Evolutionary conservation across 2,113 vertebrate species (phyloP), one percentile per base, ranked within the genome.

Genomic region (Datnioides undecimradiatus): DNA sequence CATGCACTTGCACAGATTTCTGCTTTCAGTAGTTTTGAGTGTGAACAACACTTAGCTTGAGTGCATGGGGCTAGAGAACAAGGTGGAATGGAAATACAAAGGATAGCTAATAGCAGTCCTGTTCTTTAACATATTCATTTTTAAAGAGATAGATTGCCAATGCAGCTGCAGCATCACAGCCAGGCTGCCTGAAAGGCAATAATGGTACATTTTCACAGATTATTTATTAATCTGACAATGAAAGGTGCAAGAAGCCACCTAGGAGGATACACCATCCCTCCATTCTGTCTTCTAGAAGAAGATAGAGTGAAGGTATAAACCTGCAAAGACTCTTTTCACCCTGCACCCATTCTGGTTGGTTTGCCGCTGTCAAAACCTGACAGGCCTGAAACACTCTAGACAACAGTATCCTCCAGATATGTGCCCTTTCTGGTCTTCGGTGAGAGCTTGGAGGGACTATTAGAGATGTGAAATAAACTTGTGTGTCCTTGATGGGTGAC

Each of bases 81-180:
- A 84, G 93, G 90, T 91, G 89, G 82, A 79, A 85, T 85, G 77
- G 85, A 90, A 91, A 89, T 87, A 88, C 81, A 87, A 71, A 67
- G 86, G 82, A 83, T 79, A 83, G 87, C 82, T 92, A 94, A 94
- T 94, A 93, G 94, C 91, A 80, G 60, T 57, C 64, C 83, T 84
- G 88, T 93, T 93, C 91, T 92, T 92, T 85, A 87, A 83, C 87
- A 70, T 90, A 94, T 95, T 88, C 85, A 95, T 95, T 92, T 95
- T 95, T 95, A 94, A 95, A 93, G 89, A 92, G 89, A 85, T 81
- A 87, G 87, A 89, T 90, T 90, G 85, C 79, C 83, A 73, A 54
- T 76, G 73, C 81, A 79, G 83, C 70, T 64, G 58, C 65, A 23
- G 68, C 60, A 57, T 90, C 85, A 76, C 82, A 82, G 67, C 75